Percentiles rank a stretch among this genome's conserved stretches.
phyloP scores from a whole-genome alignment of 2,888 invertebrate species.

The Drosophila hamatofila region DNA sequence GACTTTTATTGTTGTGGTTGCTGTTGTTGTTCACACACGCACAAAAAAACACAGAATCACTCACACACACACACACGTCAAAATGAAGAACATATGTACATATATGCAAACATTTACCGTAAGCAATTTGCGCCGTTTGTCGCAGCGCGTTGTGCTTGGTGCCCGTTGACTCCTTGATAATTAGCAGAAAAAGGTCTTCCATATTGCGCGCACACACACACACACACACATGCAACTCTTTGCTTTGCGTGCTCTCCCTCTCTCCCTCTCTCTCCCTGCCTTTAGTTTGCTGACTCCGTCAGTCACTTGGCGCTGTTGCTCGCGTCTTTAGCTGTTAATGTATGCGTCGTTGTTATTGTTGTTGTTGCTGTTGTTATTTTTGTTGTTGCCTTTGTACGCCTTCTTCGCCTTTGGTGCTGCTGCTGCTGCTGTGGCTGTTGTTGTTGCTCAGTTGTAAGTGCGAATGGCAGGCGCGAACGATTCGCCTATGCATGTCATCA shows the following conservation, averaged over 20 bases:
- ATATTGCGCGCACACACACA: conserved; percentile 85
- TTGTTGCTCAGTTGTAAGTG: conserved; percentile 30
- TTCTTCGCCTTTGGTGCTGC: conserved; percentile 18
- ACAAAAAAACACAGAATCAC: neutral
- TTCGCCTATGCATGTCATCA: conserved; percentile 60
- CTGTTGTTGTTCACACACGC: conserved; percentile 15
- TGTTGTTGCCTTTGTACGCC: conserved; percentile 27
- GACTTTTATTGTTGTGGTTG: conserved; percentile 2
- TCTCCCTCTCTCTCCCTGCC: conserved; percentile 4
- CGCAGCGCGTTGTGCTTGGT: conserved; percentile 90
- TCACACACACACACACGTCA: conserved; percentile 8
- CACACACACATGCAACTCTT: conserved; percentile 28
- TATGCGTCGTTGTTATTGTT: conserved; percentile 9
- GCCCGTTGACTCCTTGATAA: conserved; percentile 93
- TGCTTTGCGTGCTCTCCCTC: conserved; percentile 7
- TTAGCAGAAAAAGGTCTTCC: conserved; percentile 94
- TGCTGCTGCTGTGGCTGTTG: conserved; percentile 23
- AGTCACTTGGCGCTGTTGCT: conserved; percentile 25
- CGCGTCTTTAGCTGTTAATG: conserved; percentile 8
- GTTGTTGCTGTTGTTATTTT: conserved; percentile 20
- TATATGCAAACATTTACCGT: conserved; percentile 87
- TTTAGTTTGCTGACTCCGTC: conserved; percentile 3
- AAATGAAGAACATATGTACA: neutral
- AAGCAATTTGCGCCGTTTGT: conserved; percentile 94
- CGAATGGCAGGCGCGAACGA: conserved; percentile 34